Conservation (phyloP, 1,140 invertebrate species). For the Cyrtorhinus lividipennis region DNA sequence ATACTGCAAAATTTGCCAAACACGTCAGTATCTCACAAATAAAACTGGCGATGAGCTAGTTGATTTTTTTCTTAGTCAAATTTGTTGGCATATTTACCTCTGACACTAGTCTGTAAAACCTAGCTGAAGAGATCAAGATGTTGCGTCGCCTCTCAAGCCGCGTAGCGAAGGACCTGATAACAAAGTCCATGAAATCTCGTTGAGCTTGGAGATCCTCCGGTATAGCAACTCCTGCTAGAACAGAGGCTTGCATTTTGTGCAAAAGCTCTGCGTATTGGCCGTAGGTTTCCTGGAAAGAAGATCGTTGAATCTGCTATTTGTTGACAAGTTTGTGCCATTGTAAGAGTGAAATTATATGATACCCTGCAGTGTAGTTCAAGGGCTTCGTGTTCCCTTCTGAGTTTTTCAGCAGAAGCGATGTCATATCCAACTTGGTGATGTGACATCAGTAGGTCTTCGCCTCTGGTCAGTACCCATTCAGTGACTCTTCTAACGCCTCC, state of each 20-base stretch:
- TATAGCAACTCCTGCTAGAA: conserved; percentile 34
- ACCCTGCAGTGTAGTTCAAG: conserved; percentile 61
- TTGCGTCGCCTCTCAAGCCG: conserved; percentile 58
- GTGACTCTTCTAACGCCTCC: conserved; percentile 49
- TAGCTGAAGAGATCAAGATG: conserved; percentile 55
- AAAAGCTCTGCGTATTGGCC: conserved; percentile 59
- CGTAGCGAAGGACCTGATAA: conserved; percentile 58
- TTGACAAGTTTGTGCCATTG: too few relatives aligned
- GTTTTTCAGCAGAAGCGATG: conserved; percentile 48
- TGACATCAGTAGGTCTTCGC: conserved; percentile 51
- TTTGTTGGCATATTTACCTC: conserved; percentile 35
- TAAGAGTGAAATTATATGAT: too few relatives aligned
- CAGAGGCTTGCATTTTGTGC: conserved; percentile 45
- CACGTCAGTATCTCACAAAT: not conserved
- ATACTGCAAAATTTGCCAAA: conserved; percentile 38
- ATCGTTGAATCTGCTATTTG: too few relatives aligned
- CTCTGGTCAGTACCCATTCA: conserved; percentile 61
- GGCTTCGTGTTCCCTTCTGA: conserved; percentile 55
- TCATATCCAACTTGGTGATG: conserved; percentile 57
- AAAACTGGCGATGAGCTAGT: too few relatives aligned
- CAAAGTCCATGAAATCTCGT: conserved; percentile 63
- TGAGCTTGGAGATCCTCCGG: conserved; percentile 46
- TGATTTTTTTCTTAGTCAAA: too few relatives aligned
- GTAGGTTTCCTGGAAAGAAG: conserved; percentile 54
- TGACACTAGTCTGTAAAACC: conserved; percentile 58